Conservation (phyloP, 2,797 vertebrate genomes). For the Pipistrellus kuhlii region DNA sequence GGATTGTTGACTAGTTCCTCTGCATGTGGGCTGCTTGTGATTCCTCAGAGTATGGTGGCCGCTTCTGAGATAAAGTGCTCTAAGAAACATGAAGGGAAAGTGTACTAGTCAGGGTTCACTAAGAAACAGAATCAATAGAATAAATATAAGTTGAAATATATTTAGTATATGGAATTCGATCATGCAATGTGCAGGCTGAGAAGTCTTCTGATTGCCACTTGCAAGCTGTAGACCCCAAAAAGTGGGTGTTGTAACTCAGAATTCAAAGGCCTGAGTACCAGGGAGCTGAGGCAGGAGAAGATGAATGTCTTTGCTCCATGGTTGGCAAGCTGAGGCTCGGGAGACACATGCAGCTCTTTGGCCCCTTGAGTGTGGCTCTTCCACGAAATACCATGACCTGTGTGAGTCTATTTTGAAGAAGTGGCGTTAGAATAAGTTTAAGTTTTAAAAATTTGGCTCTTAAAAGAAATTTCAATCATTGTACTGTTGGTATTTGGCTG, state of each 20-base stretch:
- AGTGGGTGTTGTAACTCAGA: not conserved
- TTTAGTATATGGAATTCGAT: not conserved
- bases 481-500: no score
- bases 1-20: not conserved
- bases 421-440: no score
- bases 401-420: no score
- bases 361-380: no score
- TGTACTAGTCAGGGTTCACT: not conserved
- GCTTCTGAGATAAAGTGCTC: not conserved
- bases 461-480: no score
- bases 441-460: no score
- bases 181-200: not conserved
- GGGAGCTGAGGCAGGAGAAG: not conserved
- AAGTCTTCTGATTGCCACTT: not conserved
- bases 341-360: no score
- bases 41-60: not conserved
- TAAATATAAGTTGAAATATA: not conserved
- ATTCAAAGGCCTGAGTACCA: not conserved
- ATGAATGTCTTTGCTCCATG: not conserved
- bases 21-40: fast-evolving
- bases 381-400: no score
- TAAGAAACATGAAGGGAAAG: not conserved
- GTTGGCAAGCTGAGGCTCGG: no score
- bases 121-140: not conserved
- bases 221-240: not conserved